Base-by-base conservation (phyloP, 2,888 invertebrate species). In the Ormia ochracea region DNA sequence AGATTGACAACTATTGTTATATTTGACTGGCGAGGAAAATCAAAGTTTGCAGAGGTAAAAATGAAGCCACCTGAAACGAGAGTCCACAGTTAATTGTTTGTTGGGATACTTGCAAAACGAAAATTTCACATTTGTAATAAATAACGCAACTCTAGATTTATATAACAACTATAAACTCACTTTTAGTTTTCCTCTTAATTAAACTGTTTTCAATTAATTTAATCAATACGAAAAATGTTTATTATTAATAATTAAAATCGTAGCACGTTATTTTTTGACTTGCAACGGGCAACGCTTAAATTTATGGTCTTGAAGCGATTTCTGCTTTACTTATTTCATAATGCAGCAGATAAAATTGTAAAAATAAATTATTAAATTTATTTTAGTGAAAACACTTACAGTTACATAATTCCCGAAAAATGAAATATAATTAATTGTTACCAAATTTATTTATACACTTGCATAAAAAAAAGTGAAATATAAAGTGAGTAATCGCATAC, bases 401-500 rank as follows among this genome's bases (percentile, higher is more conserved):
- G 36, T 76, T 76, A 48, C 69, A 56, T 63, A 63, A 77, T 63
- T 56, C 45, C 56, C 68, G 52, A 68, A 68, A 59, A 43, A 12
- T 31, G 9, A 66, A 68, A 26, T 69, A 50, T 69, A 70, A 70
- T 65, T 70, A 70, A 63, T 58, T 63, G 56, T 77, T 77, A 48
- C 41, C 69, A 70, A 70, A 70, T 59, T 50, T 48, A 26, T 31
- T 17, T 31, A 43, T 3, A 28, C 38, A 56, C n/a, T n/a, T n/a
- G 17, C 2, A 31, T 21, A 38, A 17, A 43, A 52, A 41, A 50
- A 17, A n/a, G 2, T 28, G 19, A 43, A 38, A 17, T n/a, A 14
- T 28, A 43, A 28, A 26, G 7, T 17, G n/a, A 36, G 14, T 1
- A 6, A 41, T 17, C 14, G 17, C 12, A 14, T 41, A 41, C 12